Percentiles rank a stretch among this genome's conserved stretches.
Conservation (phyloP, 2,113 vertebrate species). For the Sander lucioperca region DNA sequence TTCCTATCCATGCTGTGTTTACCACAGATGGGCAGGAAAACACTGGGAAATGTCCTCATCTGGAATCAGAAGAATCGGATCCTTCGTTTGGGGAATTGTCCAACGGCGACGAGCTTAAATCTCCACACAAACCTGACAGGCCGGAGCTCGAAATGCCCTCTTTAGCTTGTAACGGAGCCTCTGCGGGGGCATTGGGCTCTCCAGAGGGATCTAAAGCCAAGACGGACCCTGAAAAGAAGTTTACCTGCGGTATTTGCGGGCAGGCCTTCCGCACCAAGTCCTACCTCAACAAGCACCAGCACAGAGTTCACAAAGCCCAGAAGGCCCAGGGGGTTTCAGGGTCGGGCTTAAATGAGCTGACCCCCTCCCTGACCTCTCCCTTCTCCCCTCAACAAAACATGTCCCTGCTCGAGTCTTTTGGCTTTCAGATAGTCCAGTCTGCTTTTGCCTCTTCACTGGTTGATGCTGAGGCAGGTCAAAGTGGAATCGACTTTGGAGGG, state of each 20-base stretch:
- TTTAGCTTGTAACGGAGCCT: conserved; percentile 88
- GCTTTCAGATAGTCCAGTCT: conserved; percentile 99
- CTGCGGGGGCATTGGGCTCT: conserved; percentile 63
- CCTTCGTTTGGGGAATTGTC: conserved; percentile 93
- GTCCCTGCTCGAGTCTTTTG: conserved; percentile 98
- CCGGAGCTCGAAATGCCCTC: conserved; percentile 87
- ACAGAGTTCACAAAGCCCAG: conserved; percentile 94
- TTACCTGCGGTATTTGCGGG: conserved; percentile 93
- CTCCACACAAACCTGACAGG: conserved; percentile 91
- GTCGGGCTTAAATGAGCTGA: conserved; percentile 87
- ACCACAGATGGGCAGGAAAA: conserved; percentile 87
- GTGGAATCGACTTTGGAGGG: conserved; percentile 91
- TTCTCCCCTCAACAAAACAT: conserved; percentile 99
- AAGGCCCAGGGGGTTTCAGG: conserved; percentile 76
- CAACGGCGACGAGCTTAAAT: conserved; percentile 93
- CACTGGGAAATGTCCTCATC: conserved; percentile 94
- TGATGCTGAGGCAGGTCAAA: conserved; percentile 94
- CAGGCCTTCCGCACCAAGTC: conserved; percentile 99
- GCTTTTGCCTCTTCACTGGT: conserved; percentile 97
- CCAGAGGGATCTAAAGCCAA: conserved; percentile 92
- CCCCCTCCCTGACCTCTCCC: conserved; percentile 90
- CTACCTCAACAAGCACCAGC: conserved; percentile 99
- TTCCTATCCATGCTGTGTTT: conserved; percentile 39
- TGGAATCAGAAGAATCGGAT: conserved; percentile 96
- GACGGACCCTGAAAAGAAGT: conserved; percentile 94